These are phyloP conservation scores for Cuniculus paca DNA, from an alignment of 2,797 vertebrate genomes.

Conservation along the genomic window DNA sequence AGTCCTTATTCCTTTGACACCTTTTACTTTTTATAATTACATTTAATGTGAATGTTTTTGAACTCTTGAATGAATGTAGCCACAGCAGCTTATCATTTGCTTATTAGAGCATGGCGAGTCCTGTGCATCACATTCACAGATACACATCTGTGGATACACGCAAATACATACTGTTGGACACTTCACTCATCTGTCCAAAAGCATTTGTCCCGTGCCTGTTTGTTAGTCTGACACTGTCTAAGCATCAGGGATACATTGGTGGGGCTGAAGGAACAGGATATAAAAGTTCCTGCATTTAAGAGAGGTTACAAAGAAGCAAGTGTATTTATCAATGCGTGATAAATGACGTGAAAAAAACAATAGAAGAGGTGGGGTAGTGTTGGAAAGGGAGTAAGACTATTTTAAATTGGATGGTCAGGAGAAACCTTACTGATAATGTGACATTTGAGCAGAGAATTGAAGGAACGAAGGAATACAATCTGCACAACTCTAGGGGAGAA, in stretches of 20 bases:
- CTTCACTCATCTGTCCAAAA: background rate
- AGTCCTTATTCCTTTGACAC: background rate
- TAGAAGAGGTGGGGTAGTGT: background rate
- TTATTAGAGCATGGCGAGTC: background rate
- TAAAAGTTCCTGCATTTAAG: background rate
- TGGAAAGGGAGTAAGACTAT: background rate
- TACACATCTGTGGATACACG: background rate
- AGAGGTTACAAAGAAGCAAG: background rate
- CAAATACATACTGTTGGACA: background rate
- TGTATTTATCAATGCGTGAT: background rate
- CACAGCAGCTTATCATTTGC: slow-evolving; percentile 22
- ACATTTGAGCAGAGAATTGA: background rate
- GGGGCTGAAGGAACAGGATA: background rate
- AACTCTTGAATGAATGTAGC: background rate
- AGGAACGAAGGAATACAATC: background rate
- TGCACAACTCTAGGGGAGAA: background rate
- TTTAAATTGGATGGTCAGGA: background rate
- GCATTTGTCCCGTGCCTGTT: background rate
- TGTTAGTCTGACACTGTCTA: slow-evolving; percentile 2
- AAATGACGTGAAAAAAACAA: background rate
- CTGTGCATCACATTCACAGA: background rate
- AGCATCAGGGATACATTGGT: background rate
- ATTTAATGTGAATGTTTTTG: slow-evolving; percentile 21
- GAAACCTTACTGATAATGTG: background rate
- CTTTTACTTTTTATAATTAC: background rate